Conservation (phyloP, 2,888 invertebrate species). For the Glaucopsyche alexis region DNA sequence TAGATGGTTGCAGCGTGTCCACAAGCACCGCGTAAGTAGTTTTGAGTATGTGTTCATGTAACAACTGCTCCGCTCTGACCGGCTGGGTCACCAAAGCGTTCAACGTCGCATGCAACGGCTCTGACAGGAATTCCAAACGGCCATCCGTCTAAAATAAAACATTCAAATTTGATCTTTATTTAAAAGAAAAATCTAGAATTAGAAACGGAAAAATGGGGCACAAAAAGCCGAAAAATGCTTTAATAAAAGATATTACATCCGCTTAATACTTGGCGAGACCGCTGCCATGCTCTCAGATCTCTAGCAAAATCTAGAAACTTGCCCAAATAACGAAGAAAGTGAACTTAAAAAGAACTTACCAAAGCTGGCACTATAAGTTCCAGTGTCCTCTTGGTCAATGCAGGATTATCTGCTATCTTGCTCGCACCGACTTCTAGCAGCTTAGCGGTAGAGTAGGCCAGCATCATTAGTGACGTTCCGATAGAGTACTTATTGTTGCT, state of each 20-base stretch:
- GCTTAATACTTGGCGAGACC: no score
- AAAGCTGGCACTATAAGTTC: conserved; percentile 87
- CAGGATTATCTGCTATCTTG: conserved; percentile 79
- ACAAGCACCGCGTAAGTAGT: conserved; percentile 69
- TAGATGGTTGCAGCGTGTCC: conserved; percentile 65
- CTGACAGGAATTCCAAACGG: conserved; percentile 69
- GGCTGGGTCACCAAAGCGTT: conserved; percentile 61
- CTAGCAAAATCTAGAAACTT: no score
- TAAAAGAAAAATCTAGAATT: no score
- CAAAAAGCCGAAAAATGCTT: no score
- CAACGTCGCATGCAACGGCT: conserved; percentile 63
- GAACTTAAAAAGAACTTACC: conserved; percentile 50
- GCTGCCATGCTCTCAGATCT: no score
- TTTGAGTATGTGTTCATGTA: conserved; percentile 69
- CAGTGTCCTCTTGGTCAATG: conserved; percentile 82
- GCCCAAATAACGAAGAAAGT: no score
- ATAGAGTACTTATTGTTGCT: conserved; percentile 64
- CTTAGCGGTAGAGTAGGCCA: conserved; percentile 68
- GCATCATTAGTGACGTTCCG: conserved; percentile 68
- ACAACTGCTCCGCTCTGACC: conserved; percentile 62
- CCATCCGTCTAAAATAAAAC: conserved; percentile 62
- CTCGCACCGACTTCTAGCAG: conserved; percentile 65
- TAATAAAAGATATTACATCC: no score
- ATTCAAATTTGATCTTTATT: neutral
- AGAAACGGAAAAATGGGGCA: no score